Base-by-base conservation (phyloP, 1,140 invertebrate genomes). In the Asobara japonica region DNA sequence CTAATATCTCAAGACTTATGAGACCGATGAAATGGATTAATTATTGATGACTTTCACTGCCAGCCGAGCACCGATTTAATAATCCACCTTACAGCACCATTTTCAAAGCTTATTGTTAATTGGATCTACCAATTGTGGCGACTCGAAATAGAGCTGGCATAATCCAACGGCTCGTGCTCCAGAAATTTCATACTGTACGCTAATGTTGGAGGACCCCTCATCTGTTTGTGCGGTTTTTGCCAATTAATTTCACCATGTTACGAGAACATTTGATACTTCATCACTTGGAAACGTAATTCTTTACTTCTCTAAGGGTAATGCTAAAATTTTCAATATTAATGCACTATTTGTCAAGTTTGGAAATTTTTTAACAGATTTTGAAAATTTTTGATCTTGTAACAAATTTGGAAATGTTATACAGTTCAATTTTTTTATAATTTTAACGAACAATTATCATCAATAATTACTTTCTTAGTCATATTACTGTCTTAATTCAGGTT, bases 121-220 rank as follows among this genome's bases (percentile, higher is more conserved):
- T 69, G 48, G 29, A 36, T 69, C 48, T 30, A 69, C 67, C 48
- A 56, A 69, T 51, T 69, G 67, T 20, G 51, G 38, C 25, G 22
- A 65, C 45, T 69, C 41, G 48, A 69, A 72, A 67, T 38, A 66
- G 51, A 56, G 45, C 65, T 65, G 64, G 45, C 62, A 72, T 72
- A 56, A 51, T 56, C 45, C 38, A n/a, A n/a, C 20, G 41, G 51
- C 51, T 65, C 51, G 27, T 66, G 70, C 62, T 72, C 70, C 64
- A 72, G 64, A 72, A 72, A 72, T 56, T 67, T 33, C n/a, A 36
- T 48, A 31, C 45, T 48, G 18, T 13, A 18, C 29, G 38, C 18
- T 60, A 69, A 69, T 69, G 56, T 20, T 11, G 29, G n/a, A n/a
- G 22, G 20, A 22, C 3, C 11, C 36, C 33, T 22, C 64, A 36